Conservation (phyloP, 2,113 vertebrate species). For the Zosterops borbonicus region DNA sequence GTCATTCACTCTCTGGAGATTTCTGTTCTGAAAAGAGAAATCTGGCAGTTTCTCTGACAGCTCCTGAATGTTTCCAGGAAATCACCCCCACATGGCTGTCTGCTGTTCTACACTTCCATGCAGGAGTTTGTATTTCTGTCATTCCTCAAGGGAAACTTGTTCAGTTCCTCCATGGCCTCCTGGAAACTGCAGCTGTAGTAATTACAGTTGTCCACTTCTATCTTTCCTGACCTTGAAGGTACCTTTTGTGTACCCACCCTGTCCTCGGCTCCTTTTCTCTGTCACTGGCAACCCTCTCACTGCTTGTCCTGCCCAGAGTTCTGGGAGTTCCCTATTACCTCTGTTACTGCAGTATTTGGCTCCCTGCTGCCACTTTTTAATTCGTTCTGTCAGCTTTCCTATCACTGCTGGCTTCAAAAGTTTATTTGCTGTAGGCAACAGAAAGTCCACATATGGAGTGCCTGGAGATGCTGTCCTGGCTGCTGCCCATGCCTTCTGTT, state of each 20-base stretch:
- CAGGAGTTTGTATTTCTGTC: neutral
- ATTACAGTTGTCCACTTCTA: neutral
- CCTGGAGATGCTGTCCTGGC: conserved; percentile 63
- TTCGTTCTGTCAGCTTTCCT: conserved; percentile 60
- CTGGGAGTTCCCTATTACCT: conserved; percentile 32
- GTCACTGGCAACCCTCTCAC: neutral
- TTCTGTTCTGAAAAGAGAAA: neutral
- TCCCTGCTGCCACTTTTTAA: conserved; percentile 40
- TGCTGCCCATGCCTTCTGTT: conserved; percentile 65
- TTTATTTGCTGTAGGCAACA: conserved; percentile 65
- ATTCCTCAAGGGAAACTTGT: neutral
- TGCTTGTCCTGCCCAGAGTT: neutral
- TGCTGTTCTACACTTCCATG: neutral
- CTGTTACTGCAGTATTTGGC: conserved; percentile 2
- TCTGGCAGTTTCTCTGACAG: conserved; percentile 30
- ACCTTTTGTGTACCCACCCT: neutral
- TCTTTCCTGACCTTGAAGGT: neutral
- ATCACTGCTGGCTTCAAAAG: conserved; percentile 60
- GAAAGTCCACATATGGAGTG: conserved; percentile 59
- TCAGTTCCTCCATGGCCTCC: neutral
- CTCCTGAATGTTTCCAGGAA: conserved; percentile 21
- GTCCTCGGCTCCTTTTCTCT: neutral
- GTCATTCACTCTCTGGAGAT: neutral
- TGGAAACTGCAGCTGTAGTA: neutral
- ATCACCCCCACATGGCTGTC: neutral